Evolutionary conservation across 2,797 vertebrate genomes (phyloP), one percentile per base, ranked within the genome.

Genomic region (Heteromormyrus szaboi): DNA sequence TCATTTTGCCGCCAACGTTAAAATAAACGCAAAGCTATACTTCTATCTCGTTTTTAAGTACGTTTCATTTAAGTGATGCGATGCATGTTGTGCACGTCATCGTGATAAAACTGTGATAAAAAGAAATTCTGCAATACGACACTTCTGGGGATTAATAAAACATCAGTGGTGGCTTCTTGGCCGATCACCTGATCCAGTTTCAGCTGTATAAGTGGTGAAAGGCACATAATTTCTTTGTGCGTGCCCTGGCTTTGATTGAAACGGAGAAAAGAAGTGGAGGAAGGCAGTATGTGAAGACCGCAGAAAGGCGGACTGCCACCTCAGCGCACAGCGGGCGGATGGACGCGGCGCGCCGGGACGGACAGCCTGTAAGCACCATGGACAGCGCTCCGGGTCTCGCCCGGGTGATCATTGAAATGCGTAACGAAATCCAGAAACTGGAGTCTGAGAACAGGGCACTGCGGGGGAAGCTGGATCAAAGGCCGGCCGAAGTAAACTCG

Each of bases 381-480:
- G 98, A 98, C 90, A 94, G 94, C 25, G 96, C 94, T 48, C 37
- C 88, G 1, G 95, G 95, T 88, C 95, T 99, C 29, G 92, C 96
- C 25, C 94, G 94, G 89, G 91, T 98, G 89, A 96, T 99, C 94
- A 94, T 93, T 91, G 96, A 98, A 93, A 96, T 99, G 97, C 95
- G 88, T 2, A 95, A 95, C 1, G 97, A 98, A 14, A 98, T 99
- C 92, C 94, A 95, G 91, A 96, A 95, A 90, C 92, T 98, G 91
- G 96, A 98, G 92, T 94, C 91, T 8, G 98, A 99, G 89, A 99
- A 99, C 92, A 94, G 90, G 17, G 95, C 93, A 6, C 95, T 99
- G 87, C 93, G 93, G 0, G 95, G 94, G 84, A 95, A 95, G 88
- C 89, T 95, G 88, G 91, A 90, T 41, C 93, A 92, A 88, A 89